Conservation (phyloP, 30 jellyfish, hydroid and myxozoan genomes). For the Sanderia malayensis region DNA sequence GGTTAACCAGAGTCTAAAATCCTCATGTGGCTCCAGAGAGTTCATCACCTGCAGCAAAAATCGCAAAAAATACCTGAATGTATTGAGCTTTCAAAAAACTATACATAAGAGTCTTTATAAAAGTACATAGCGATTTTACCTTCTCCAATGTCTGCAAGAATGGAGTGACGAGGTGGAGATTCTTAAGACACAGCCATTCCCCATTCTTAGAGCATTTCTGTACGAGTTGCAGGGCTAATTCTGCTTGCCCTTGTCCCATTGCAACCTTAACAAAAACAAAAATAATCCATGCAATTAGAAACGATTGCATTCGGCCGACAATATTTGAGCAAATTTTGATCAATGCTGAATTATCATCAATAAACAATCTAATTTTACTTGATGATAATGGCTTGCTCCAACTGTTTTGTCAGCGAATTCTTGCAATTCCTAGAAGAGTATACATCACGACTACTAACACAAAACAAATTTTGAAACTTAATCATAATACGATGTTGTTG, state of each 20-base stretch:
- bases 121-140: no score
- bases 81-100: no score
- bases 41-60: constrained; percentile 56
- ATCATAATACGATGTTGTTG: no score
- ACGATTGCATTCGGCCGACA: no score
- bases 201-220: constrained; percentile 71
- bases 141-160: constrained; percentile 87
- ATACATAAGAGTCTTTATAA: no score
- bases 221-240: constrained; percentile 69
- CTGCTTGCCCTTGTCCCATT: constrained; percentile 99
- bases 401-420: constrained; percentile 83
- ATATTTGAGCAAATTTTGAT: no score
- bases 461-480: no score
- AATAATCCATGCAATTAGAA: no score
- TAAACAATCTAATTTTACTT: no score
- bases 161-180: constrained; percentile 87
- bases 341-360: no score
- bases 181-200: constrained; percentile 89
- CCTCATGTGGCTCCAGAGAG: constrained; percentile 83
- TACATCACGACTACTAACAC: no score
- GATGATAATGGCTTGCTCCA: constrained; percentile 78
- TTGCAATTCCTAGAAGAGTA: constrained; percentile 70
- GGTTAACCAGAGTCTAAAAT: constrained; percentile 91
- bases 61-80: neutral
- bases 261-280: constrained; percentile 63